These are phyloP conservation scores for Xenentodon cancila DNA, from an alignment of 2,797 vertebrate genomes.

Conservation along the genomic window DNA sequence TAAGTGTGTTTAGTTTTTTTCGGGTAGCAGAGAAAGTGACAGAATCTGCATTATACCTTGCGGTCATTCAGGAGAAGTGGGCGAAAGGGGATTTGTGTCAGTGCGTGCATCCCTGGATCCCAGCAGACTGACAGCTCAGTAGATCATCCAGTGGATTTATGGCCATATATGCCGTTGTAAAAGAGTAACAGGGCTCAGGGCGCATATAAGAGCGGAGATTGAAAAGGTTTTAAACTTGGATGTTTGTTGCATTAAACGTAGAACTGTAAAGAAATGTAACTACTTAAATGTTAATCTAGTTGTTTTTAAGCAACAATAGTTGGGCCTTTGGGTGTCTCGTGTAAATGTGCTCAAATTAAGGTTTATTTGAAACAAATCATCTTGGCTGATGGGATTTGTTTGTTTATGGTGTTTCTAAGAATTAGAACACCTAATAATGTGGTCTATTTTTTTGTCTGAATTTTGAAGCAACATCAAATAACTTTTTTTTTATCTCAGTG, in stretches of 20 bases:
- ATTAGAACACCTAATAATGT: not conserved
- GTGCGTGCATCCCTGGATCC: constrained; percentile 1
- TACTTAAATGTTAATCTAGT: not conserved
- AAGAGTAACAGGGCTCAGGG: constrained; percentile 16
- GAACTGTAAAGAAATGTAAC: not conserved
- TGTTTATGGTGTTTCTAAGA: not conserved
- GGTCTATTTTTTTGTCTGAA: no score
- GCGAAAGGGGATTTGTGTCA: constrained; percentile 24
- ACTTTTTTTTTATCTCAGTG: no score
- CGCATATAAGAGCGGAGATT: not conserved
- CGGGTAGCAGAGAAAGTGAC: not conserved
- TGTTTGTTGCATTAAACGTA: not conserved
- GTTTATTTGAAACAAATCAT: no score
- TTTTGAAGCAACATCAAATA: no score
- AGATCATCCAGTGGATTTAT: constrained; percentile 42
- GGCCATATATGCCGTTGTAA: constrained; percentile 33
- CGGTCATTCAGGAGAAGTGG: not conserved
- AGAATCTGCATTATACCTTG: no score
- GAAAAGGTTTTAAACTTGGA: not conserved
- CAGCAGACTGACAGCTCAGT: constrained; percentile 50
- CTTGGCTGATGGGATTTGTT: constrained; percentile 31
- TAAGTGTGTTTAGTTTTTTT: no score
- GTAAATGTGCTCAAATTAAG: constrained; percentile 9
- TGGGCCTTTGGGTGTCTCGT: not conserved
- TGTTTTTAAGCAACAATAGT: not conserved